phyloP scores from a whole-genome alignment of 2,888 invertebrate species.

The Allolobophora icterica region DNA sequence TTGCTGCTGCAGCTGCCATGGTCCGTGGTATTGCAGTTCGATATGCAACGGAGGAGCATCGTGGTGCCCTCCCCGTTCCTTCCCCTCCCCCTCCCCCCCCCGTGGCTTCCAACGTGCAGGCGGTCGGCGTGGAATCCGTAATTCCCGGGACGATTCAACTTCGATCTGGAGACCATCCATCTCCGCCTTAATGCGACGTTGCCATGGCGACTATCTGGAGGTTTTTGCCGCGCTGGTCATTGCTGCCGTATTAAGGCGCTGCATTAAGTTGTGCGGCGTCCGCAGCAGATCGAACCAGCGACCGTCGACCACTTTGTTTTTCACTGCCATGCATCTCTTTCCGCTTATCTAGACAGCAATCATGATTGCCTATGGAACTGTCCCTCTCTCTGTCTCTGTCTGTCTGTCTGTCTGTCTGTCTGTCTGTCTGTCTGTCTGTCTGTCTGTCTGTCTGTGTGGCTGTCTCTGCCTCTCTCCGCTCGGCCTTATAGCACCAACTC shows the following conservation, averaged over 20 bases:
- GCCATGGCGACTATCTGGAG: not conserved
- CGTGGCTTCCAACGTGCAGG: not conserved
- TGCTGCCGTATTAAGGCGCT: slow-evolving; percentile 12
- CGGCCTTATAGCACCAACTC: not conserved
- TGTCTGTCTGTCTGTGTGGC: not conserved
- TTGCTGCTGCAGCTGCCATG: slow-evolving; percentile 5
- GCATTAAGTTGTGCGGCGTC: no score
- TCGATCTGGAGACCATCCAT: slow-evolving; percentile 22
- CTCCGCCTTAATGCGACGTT: slow-evolving; percentile 23
- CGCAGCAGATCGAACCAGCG: no score
- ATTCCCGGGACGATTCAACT: slow-evolving; percentile 28
- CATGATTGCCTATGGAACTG: slow-evolving; percentile 9
- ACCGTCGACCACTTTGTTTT: no score
- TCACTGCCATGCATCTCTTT: slow-evolving; percentile 20
- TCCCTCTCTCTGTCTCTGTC: not conserved
- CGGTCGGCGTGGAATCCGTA: slow-evolving; percentile 13
- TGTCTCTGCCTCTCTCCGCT: not conserved
- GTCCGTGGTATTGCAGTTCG: not conserved
- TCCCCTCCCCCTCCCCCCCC: not conserved
- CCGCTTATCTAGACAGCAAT: slow-evolving; percentile 25
- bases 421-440: not conserved
- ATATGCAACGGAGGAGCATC: not conserved
- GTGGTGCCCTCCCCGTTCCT: not conserved
- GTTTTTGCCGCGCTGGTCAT: slow-evolving; percentile 28
- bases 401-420: not conserved